Base-by-base conservation (phyloP, 2,888 invertebrate species). In the Metalampra italica region DNA sequence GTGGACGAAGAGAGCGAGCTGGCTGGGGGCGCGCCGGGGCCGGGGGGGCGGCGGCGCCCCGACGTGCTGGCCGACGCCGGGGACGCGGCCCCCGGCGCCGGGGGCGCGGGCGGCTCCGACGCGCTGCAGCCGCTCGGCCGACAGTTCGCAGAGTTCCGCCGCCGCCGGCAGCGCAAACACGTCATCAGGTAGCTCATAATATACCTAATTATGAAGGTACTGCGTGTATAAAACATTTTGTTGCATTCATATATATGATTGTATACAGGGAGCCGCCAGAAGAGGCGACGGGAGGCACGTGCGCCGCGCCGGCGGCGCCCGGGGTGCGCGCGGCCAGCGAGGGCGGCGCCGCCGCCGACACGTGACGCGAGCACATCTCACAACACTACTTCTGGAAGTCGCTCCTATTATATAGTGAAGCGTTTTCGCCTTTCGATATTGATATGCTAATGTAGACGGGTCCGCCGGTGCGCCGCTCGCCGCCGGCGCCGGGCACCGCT, bases 1-100 rank as follows among this genome's bases (percentile, higher is more conserved):
- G 93, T 94, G 13, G 93, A 93, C 62, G 94, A 93, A 68, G 93
- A 93, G 9, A 32, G 32, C 9, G 32, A 11, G 32, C 5, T 2
- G 32, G 32, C 9, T 9, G 53, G 54, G 14, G 47, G 45, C 14
- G 37, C 29, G 14, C 29, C 15, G 36, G 73, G 86, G 8, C 84
- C 87, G 37, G 49, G n/a, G n/a, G 1, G 32, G 8, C 32, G 9
- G 32, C 32, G 32, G 36, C 11, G 36, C n/a, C 36, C 11, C 36
- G 36, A 9, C 32, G 32, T n/a, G 36, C 22, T 22, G 22, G 52
- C 53, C 15, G 47, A 43, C 22, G 50, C 40, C 8, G 50, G 34
- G 15, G 14, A 29, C 34, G 29, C 72, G 86, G 8, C 84, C 88
- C 36, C 59, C 37, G 48, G 46, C 39, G 14, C 13, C 8, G 46